Percentiles rank a stretch among this genome's conserved stretches.
phyloP scores from a whole-genome alignment of 2,797 vertebrate species.

The Phyllotis vaccarum region DNA sequence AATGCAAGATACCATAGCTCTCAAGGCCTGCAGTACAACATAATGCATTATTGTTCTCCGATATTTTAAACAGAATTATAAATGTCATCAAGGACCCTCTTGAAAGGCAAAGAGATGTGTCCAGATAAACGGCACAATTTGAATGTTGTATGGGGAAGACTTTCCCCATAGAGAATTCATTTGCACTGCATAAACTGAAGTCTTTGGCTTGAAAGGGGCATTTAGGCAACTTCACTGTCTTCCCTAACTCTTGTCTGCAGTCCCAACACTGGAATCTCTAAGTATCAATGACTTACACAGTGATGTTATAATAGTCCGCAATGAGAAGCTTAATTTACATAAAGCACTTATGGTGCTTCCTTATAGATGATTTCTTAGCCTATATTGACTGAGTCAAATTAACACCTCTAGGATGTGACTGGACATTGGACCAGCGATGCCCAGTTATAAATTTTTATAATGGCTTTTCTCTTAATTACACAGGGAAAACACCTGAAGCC shows the following conservation, averaged over 20 bases:
- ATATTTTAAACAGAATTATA: constrained; percentile 50
- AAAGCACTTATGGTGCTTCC: not conserved
- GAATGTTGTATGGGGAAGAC: not conserved
- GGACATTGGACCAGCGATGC: not conserved
- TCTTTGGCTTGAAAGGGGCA: not conserved
- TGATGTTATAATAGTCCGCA: not conserved
- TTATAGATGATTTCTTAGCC: not conserved
- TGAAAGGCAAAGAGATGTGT: constrained; percentile 25
- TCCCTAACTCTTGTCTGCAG: not conserved
- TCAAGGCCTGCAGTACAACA: not conserved
- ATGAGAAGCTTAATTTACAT: not conserved
- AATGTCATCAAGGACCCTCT: not conserved
- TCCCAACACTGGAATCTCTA: not conserved
- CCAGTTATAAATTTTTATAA: not conserved
- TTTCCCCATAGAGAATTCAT: not conserved
- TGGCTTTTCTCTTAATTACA: not conserved
- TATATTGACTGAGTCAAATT: not conserved
- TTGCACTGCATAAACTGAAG: not conserved
- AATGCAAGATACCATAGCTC: constrained; percentile 44
- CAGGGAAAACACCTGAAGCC: not conserved
- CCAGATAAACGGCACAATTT: not conserved
- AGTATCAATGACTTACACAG: not conserved
- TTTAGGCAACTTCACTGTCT: not conserved
- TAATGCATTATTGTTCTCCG: not conserved
- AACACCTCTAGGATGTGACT: not conserved